These are phyloP conservation scores for Oxyteleia sp. DNA, from an alignment of 2,888 invertebrate genomes.

Conservation along the genomic window DNA sequence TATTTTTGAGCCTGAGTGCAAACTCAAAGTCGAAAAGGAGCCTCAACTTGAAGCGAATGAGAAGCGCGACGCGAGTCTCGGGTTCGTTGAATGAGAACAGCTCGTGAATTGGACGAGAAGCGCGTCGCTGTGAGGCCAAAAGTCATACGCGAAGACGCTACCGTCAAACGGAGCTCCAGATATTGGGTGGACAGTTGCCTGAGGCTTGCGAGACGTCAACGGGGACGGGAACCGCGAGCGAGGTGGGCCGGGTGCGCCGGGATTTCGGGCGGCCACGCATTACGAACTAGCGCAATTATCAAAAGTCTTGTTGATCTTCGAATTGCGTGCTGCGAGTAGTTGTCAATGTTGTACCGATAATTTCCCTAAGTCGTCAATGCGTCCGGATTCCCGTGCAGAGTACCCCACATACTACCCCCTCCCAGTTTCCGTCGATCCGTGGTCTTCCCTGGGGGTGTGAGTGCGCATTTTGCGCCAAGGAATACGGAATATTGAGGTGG, in stretches of 20 bases:
- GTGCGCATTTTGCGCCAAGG: neutral
- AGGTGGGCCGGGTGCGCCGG: constrained; percentile 9
- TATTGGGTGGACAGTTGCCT: constrained; percentile 22
- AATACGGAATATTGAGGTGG: constrained; percentile 59
- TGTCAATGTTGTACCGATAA: constrained; percentile 53
- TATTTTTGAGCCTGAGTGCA: constrained; percentile 71
- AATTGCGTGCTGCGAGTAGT: constrained; percentile 34
- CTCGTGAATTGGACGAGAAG: constrained; percentile 8
- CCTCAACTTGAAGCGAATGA: constrained; percentile 61
- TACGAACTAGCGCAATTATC: constrained; percentile 69
- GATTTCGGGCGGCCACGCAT: constrained; percentile 49
- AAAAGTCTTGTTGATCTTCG: constrained; percentile 42
- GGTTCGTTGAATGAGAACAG: constrained; percentile 5
- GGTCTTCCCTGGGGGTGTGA: constrained; percentile 29
- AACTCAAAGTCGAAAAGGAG: constrained; percentile 68
- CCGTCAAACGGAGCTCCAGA: constrained; percentile 66
- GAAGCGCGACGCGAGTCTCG: constrained; percentile 42
- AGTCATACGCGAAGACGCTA: constrained; percentile 40
- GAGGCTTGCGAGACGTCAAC: constrained; percentile 50
- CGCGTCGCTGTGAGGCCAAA: constrained; percentile 58
- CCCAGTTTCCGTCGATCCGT: constrained; percentile 36
- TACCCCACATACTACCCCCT: constrained; percentile 11
- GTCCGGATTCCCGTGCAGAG: constrained; percentile 36
- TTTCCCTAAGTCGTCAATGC: constrained; percentile 71
- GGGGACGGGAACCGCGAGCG: constrained; percentile 31